Evolutionary conservation across 2,888 invertebrate genomes (phyloP).

Genomic region (Lasioglossum figueresi): DNA sequence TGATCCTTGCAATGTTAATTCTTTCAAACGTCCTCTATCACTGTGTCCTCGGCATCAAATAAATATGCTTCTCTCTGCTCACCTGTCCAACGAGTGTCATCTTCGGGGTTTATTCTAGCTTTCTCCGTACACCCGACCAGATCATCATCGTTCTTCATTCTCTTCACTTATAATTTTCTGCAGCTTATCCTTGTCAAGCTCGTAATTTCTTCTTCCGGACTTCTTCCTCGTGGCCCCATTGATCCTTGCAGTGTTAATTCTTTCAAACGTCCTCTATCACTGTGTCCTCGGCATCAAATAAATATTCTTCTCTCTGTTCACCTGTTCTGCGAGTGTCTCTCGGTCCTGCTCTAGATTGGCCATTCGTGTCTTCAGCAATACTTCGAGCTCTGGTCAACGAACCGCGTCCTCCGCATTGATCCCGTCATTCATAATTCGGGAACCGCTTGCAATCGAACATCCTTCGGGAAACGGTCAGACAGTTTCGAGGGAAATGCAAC

Average conservation of each 20-base stretch:
- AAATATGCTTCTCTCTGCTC: not conserved
- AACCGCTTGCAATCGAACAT: conserved; percentile 32
- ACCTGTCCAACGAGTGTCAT: not conserved
- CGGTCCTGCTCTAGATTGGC: not conserved
- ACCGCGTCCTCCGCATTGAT: conserved; percentile 7
- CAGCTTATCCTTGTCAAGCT: not conserved
- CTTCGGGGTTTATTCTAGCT: not conserved
- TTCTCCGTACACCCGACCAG: not conserved
- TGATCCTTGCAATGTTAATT: not conserved
- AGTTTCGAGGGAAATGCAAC: conserved; percentile 47
- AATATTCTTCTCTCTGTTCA: not conserved
- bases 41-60: not conserved
- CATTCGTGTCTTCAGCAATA: not conserved
- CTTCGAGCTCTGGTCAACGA: not conserved
- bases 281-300: not conserved
- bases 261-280: not conserved
- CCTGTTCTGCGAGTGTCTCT: not conserved
- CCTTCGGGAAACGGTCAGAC: conserved; percentile 24
- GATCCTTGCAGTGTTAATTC: not conserved
- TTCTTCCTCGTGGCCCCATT: too few species aligned
- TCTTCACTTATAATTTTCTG: not conserved
- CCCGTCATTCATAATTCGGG: conserved; percentile 45
- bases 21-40: not conserved
- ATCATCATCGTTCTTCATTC: not conserved
- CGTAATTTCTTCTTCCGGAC: not conserved